Evolutionary conservation across 1,140 invertebrate species (phyloP), one percentile per base, ranked within the genome.

Genomic region (Conus betulinus): DNA sequence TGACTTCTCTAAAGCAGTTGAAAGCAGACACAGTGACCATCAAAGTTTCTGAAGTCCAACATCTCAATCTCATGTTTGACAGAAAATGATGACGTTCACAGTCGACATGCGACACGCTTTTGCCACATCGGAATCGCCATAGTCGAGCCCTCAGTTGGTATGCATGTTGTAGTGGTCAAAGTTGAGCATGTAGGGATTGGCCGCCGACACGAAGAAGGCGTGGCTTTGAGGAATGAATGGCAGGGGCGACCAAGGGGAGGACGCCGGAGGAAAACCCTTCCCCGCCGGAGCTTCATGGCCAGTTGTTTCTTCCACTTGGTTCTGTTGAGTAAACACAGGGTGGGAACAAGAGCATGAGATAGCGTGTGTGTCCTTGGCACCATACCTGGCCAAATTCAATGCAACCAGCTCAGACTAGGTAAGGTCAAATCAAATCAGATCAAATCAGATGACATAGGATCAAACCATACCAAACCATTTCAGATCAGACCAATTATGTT

Each of bases 221-320:
- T 84, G 63, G 86, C 82, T 57, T 71, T 74, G 52, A 6, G 82
- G 71, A 20, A 78, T 84, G 51, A 84, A 78, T 63, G 89, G 71
- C 88, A 89, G 51, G 27, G 71, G 84, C 57, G 55, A 27, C 89
- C 86, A 89, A 8, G 84, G 55, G 60, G 63, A n/a, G 20, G 85
- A 67, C 4, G 52, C 15, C 20, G 67, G 67, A n/a, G 83, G 39
- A 51, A 87, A 84, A n/a, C n/a, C 10, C 89, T 86, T 51, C 88
- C 89, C n/a, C 89, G 84, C 95, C 98, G 98, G 83, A 98, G 95
- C 4, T 97, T 95, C 0, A 98, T 98, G 1, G 98, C 98, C 90
- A 99, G 94, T 92, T 99, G 98, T 93, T 99, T 99, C 95, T 99
- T 99, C 98, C 98, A 99, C 93, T 99, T 99, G 1, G 98, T 99